These are phyloP conservation scores for Cryptomyrus ogoouensis DNA, from an alignment of 2,113 vertebrate species.

Conservation along the genomic window DNA sequence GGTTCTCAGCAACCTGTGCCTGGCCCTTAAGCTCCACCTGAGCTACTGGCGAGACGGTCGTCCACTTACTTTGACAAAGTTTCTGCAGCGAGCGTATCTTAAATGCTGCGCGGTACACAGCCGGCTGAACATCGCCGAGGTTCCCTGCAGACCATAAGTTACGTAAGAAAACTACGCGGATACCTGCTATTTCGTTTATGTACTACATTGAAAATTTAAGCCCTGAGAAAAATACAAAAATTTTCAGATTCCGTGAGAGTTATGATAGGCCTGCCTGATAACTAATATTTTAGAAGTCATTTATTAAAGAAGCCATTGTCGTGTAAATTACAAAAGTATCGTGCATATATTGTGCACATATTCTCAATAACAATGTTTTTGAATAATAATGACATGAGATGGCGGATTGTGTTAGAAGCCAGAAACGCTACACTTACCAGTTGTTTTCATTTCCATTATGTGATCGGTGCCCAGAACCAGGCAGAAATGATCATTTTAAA, in stretches of 20 bases:
- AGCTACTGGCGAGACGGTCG: not conserved
- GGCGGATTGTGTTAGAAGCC: not conserved
- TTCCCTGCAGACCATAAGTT: conserved; percentile 20
- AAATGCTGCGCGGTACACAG: conserved; percentile 67
- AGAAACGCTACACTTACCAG: not conserved
- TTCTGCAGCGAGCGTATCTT: conserved; percentile 72
- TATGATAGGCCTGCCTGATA: not conserved
- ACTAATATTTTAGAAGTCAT: not conserved
- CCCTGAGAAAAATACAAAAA: not conserved
- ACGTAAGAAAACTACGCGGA: not conserved
- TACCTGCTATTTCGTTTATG: not conserved
- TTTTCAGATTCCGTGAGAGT: too few relatives aligned
- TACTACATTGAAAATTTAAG: not conserved
- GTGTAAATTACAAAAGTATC: not conserved
- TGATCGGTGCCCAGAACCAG: not conserved
- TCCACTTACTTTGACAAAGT: conserved; percentile 65
- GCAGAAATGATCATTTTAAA: not conserved
- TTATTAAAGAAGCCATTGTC: not conserved
- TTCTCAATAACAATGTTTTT: not conserved
- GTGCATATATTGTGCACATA: not conserved
- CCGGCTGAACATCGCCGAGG: conserved; percentile 53
- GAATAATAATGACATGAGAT: not conserved
- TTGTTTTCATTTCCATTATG: not conserved
- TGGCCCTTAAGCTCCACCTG: not conserved
- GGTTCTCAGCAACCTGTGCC: not conserved